phyloP scores from a whole-genome alignment of 2,888 invertebrate genomes.

The Andrena chrysosceles region DNA sequence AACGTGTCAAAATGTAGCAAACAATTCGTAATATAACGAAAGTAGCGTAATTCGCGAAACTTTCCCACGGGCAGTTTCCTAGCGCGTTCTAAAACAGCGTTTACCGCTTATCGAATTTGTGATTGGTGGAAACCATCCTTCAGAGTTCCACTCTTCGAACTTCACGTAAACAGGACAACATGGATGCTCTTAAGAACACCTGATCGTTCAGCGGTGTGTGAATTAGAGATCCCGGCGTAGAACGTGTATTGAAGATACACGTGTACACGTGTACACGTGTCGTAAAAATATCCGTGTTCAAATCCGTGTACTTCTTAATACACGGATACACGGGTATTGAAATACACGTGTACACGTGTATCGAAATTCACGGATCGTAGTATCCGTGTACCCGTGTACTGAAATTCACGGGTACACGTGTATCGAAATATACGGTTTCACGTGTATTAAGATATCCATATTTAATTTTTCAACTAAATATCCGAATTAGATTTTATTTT shows the following conservation, averaged over 20 bases:
- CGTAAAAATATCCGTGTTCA: too few species aligned
- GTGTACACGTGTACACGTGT: too few species aligned
- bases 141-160: neutral
- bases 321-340: too few species aligned
- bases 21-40: neutral
- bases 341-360: too few species aligned
- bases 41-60: neutral
- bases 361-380: too few species aligned
- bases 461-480: neutral
- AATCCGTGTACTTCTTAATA: too few species aligned
- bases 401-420: neutral
- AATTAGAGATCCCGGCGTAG: too few species aligned
- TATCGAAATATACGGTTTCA: neutral
- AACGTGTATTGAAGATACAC: too few species aligned
- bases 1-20: neutral
- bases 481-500: too few species aligned
- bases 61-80: neutral
- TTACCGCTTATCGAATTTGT: neutral
- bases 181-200: conserved; percentile 32
- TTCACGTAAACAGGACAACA: neutral
- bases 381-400: too few species aligned
- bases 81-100: conserved; percentile 30
- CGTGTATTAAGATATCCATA: neutral
- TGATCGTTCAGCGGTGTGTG: too few species aligned
- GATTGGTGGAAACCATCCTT: conserved; percentile 20